Percentiles rank a stretch among this genome's conserved stretches.
Conservation (phyloP, 2,888 invertebrate genomes). For the Cerceris rybyensis region DNA sequence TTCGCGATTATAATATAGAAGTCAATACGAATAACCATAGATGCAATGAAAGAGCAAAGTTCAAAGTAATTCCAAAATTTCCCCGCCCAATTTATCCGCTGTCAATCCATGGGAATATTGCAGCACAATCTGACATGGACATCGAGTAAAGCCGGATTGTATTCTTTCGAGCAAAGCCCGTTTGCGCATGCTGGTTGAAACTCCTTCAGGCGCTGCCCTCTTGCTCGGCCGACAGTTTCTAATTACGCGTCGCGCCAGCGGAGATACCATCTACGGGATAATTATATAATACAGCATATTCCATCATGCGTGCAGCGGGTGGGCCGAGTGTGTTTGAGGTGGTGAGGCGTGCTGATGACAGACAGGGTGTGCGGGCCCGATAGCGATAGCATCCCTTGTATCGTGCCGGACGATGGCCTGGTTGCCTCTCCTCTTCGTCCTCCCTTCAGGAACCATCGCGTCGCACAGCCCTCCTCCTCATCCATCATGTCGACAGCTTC, state of each 20-base stretch:
- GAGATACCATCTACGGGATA: constrained; percentile 72
- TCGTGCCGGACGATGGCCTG: constrained; percentile 70
- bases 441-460: constrained; percentile 68
- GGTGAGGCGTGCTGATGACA: constrained; percentile 79
- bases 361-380: constrained; percentile 78
- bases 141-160: not conserved
- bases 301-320: constrained; percentile 72
- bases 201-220: constrained; percentile 47
- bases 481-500: constrained; percentile 80
- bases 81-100: too few relatives aligned
- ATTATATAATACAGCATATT: constrained; percentile 76
- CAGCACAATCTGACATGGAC: not conserved
- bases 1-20: too few relatives aligned
- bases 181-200: constrained; percentile 47
- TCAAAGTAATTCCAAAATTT: too few relatives aligned
- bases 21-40: too few relatives aligned
- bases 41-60: too few relatives aligned
- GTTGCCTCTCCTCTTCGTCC: constrained; percentile 66
- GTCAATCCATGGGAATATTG: too few relatives aligned
- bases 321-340: constrained; percentile 78
- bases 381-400: constrained; percentile 76
- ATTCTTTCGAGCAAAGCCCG: constrained; percentile 18
- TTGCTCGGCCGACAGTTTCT: constrained; percentile 68
- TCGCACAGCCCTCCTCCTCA: constrained; percentile 72
- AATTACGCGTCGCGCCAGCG: constrained; percentile 68